Evolutionary conservation across 2,113 vertebrate species (phyloP).

Genomic region (Callithrix jacchus): DNA sequence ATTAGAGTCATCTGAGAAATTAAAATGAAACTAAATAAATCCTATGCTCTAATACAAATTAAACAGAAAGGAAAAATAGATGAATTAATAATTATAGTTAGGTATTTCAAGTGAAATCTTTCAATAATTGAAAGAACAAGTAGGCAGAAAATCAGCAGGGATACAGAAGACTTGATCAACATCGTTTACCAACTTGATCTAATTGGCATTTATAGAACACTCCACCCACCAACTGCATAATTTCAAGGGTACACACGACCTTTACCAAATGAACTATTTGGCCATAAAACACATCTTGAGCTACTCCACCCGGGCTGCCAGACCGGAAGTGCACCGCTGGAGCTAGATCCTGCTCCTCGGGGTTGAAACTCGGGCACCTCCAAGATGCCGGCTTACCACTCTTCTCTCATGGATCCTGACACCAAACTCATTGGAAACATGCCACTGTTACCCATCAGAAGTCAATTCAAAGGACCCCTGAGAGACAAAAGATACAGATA

Average conservation of each 20-base stretch:
- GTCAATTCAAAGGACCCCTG: no score
- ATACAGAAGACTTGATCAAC: neutral
- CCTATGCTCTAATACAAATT: neutral
- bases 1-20: neutral
- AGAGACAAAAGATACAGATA: no score
- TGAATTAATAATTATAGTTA: neutral
- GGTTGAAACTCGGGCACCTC: no score
- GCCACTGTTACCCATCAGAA: no score
- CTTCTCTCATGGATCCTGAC: no score
- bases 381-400: no score
- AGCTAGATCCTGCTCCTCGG: no score
- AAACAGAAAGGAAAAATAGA: slow-evolving; percentile 1
- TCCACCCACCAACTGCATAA: neutral
- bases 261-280: slow-evolving; percentile 15
- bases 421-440: no score
- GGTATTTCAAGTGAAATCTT: neutral
- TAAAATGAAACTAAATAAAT: neutral
- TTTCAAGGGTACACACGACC: neutral
- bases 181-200: neutral
- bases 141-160: neutral
- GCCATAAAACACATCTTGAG: neutral
- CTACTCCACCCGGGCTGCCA: no score
- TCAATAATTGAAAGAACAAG: neutral
- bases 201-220: neutral
- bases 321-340: no score